Evolutionary conservation across 64 coral and sea anemone species (phyloP).

Genomic region (Acropora tenuis): DNA sequence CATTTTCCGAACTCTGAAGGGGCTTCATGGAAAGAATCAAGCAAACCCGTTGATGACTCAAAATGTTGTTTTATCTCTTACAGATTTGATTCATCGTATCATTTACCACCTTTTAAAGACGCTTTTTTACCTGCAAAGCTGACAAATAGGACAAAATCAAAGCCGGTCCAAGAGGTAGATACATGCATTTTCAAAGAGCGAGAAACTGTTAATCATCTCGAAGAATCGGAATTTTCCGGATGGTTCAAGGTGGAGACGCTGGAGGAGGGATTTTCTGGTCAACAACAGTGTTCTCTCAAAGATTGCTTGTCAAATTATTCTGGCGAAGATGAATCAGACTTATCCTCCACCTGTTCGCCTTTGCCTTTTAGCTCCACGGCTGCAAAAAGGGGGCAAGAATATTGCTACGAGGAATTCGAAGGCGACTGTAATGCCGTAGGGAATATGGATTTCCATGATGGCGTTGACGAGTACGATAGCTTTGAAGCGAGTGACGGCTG

Average conservation of each 20-base stretch:
- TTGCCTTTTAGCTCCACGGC: background rate
- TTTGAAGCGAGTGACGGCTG: background rate
- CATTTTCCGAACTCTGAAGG: slow-evolving; percentile 17
- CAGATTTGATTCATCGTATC: slow-evolving; percentile 60
- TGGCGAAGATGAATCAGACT: slow-evolving; percentile 22
- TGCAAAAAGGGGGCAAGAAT: background rate
- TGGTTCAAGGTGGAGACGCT: slow-evolving; percentile 73
- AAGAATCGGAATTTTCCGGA: slow-evolving; percentile 10
- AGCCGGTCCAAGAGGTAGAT: background rate
- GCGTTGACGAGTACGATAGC: slow-evolving; percentile 32
- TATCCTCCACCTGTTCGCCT: slow-evolving; percentile 12
- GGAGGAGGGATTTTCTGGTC: slow-evolving; percentile 64
- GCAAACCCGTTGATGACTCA: slow-evolving; percentile 24
- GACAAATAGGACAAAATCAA: slow-evolving; percentile 26
- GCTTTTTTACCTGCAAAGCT: slow-evolving; percentile 50
- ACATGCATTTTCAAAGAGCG: background rate
- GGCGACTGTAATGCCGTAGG: slow-evolving; percentile 1
- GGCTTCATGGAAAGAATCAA: slow-evolving; percentile 40
- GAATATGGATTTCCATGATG: slow-evolving; percentile 36
- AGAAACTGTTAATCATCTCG: background rate
- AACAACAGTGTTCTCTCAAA: background rate
- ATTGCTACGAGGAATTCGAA: slow-evolving; percentile 17
- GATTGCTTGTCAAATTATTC: slow-evolving; percentile 1
- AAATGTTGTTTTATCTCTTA: slow-evolving; percentile 76
- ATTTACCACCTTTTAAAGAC: slow-evolving; percentile 67